Base-by-base conservation (phyloP, 1,140 invertebrate species). In the Rhagoletis zephyria region DNA sequence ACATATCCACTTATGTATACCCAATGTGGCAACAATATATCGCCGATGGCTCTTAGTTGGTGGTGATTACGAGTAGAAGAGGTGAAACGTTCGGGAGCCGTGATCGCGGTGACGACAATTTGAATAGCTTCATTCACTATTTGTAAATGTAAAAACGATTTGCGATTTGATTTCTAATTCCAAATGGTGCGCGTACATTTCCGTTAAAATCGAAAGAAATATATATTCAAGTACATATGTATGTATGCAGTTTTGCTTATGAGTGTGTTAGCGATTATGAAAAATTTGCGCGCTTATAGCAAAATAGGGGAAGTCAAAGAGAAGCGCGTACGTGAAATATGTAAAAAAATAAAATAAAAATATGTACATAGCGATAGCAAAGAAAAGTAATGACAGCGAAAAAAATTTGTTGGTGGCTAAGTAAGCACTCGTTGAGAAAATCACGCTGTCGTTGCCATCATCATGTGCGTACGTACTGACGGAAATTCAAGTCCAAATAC, bases 161-260 rank as follows among this genome's bases (percentile, higher is more conserved):
- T 65, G 63, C 85, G 59, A 63, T 86, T 61, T 65, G 86, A 87
- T 87, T 87, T 87, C 86, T 87, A 87, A 67, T 87, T 87, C 86
- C 63, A 65, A 87, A 87, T 87, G 86, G 63, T 67, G 86, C 48
- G 86, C 86, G 65, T 48, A 67, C 86, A 70, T 70, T 87, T 87
- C 86, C 86, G 86, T 87, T 87, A 70, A 70, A 56, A 56, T 65
- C 86, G 86, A 9, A 48, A 61, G 16, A 74, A 51, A n/a, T 74
- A 74, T 40, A 30, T 30, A 30, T 30, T 30, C 30, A 30, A 30
- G 30, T 30, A 30, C 1, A 1, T 30, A 30, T 30, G 30, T 30
- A 30, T 30, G 30, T 30, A 30, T 30, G 30, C 30, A 30, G 30
- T 30, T 30, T 74, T 45, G 42, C 51, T 5, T 67, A 10, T 67